phyloP scores from a whole-genome alignment of 2,797 vertebrate species.

The Petrocephalus schoutedeni region DNA sequence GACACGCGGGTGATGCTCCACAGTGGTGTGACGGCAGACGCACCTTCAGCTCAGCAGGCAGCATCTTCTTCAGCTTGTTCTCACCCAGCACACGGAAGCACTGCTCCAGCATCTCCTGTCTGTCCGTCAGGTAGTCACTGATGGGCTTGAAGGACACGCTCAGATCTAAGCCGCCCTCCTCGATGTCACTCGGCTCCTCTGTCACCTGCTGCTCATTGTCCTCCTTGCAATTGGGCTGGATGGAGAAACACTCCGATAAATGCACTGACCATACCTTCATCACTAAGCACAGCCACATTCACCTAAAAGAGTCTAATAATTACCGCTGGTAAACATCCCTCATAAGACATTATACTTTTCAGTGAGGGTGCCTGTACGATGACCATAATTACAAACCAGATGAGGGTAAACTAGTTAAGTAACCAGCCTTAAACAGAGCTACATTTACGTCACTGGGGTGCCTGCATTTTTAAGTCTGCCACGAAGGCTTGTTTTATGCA shows the following conservation, averaged over 20 bases:
- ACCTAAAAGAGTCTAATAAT: background rate
- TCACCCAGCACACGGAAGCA: constrained; percentile 86
- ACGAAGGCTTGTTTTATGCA: background rate
- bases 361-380: background rate
- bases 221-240: constrained; percentile 66
- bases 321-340: background rate
- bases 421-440: background rate
- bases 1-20: no score
- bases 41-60: constrained; percentile 92
- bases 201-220: constrained; percentile 59
- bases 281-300: background rate
- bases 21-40: background rate
- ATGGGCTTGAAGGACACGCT: constrained; percentile 78
- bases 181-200: constrained; percentile 81
- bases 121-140: constrained; percentile 77
- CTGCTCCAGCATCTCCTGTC: constrained; percentile 87
- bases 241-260: background rate
- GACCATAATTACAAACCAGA: background rate
- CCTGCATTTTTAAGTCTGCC: background rate
- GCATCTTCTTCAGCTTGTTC: constrained; percentile 86
- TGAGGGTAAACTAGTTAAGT: background rate
- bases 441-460: background rate
- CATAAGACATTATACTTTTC: background rate
- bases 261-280: no score
- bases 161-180: constrained; percentile 90